Evolutionary conservation across 2,797 vertebrate species (phyloP).

Genomic region (Pangasius larnaudii): DNA sequence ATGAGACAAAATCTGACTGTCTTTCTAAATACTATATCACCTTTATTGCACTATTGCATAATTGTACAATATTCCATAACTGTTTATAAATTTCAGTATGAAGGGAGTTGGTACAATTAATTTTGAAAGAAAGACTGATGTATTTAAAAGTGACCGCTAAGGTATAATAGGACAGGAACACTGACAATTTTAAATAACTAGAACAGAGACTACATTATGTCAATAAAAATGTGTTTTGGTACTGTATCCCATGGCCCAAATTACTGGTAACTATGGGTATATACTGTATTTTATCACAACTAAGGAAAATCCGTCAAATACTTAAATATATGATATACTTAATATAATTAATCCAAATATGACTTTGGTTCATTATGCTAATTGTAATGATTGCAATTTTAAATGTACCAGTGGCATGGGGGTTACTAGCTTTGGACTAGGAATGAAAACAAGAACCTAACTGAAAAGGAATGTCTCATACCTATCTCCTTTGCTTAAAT

Average conservation of each 20-base stretch:
- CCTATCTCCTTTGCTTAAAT: conserved; percentile 92
- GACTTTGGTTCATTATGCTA: neutral
- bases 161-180: neutral
- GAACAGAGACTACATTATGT: neutral
- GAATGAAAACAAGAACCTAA: neutral
- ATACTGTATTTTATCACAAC: neutral
- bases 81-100: neutral
- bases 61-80: neutral
- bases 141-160: neutral
- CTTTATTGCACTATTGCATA: neutral
- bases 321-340: neutral
- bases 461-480: conserved; percentile 59
- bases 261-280: neutral
- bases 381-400: neutral
- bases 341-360: neutral
- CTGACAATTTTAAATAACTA: neutral
- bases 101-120: neutral
- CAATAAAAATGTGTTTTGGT: neutral
- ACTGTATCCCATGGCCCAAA: neutral
- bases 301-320: neutral
- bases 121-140: neutral
- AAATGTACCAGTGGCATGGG: no score
- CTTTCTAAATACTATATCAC: neutral
- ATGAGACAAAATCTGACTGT: neutral
- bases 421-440: neutral